Evolutionary conservation across 2,888 invertebrate species (phyloP).

Genomic region (Caenorhabditis imperialis): DNA sequence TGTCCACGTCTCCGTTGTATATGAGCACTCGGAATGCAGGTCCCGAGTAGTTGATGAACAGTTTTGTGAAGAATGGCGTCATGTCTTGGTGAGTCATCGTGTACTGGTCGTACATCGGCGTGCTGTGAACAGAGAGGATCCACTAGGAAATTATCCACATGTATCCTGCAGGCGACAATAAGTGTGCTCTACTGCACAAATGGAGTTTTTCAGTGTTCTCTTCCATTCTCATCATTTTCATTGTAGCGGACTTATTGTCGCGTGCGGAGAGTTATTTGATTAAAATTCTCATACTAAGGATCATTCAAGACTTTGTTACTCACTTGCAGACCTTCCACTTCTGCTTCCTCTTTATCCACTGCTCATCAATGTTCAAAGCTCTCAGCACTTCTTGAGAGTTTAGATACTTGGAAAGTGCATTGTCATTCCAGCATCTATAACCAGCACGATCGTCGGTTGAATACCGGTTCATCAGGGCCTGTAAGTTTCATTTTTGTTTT

Average conservation of each 20-base stretch:
- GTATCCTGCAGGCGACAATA: not conserved
- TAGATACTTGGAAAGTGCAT: conserved; percentile 29
- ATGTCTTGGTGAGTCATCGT: conserved; percentile 55
- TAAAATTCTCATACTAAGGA: no score
- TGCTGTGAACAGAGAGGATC: conserved; percentile 18
- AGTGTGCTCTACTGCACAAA: no score
- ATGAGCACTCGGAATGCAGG: conserved; percentile 54
- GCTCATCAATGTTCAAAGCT: conserved; percentile 46
- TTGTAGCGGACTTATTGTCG: no score
- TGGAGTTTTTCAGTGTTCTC: no score
- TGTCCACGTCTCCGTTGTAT: conserved; percentile 63
- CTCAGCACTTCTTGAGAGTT: conserved; percentile 17
- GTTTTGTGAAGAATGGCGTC: conserved; percentile 53
- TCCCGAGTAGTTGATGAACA: conserved; percentile 48
- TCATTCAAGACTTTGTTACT: not conserved
- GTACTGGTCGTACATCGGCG: conserved; percentile 55
- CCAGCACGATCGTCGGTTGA: conserved; percentile 48
- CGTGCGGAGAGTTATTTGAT: no score
- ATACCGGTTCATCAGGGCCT: conserved; percentile 36
- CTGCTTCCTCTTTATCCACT: conserved; percentile 37
- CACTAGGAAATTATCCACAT: not conserved
- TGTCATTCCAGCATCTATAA: conserved; percentile 54
- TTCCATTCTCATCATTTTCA: no score
- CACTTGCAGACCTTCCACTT: conserved; percentile 61
- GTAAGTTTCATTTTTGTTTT: no score